Percentiles rank a stretch among this genome's conserved stretches.
These are phyloP conservation scores for Drosophila azteca DNA, from an alignment of 1,140 invertebrate species.

Conservation along the genomic window DNA sequence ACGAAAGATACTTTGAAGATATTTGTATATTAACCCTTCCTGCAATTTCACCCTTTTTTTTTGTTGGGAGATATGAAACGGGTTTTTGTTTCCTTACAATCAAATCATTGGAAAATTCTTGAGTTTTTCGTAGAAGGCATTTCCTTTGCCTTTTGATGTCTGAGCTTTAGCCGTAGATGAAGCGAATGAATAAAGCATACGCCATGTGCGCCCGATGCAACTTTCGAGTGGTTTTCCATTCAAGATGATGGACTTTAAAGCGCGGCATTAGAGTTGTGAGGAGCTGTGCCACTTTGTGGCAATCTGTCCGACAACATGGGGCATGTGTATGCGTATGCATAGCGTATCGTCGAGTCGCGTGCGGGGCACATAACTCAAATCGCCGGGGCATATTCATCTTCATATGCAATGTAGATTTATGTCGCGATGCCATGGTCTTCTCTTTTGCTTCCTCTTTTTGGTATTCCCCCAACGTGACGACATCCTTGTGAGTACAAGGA, in stretches of 20 bases:
- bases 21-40: slow-evolving; percentile 20
- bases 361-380: slow-evolving; percentile 37
- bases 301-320: slow-evolving; percentile 40
- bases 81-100: slow-evolving; percentile 3
- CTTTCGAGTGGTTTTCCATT: neutral
- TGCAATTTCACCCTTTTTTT: slow-evolving; percentile 11
- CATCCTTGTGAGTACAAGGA: neutral
- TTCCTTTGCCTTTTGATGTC: slow-evolving; percentile 37
- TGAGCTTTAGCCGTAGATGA: neutral
- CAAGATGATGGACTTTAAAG: slow-evolving; percentile 18
- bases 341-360: neutral
- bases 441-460: slow-evolving; percentile 9
- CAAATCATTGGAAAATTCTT: slow-evolving; percentile 27
- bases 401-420: slow-evolving; percentile 50
- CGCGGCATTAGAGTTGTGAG: neutral
- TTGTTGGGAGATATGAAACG: slow-evolving; percentile 8
- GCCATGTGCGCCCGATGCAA: slow-evolving; percentile 20
- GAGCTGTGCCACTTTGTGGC: slow-evolving; percentile 26
- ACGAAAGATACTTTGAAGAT: slow-evolving; percentile 39
- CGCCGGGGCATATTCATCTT: slow-evolving; percentile 15
- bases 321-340: slow-evolving; percentile 61
- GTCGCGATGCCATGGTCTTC: slow-evolving; percentile 3
- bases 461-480: slow-evolving; percentile 34
- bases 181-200: slow-evolving; percentile 18
- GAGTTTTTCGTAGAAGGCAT: slow-evolving; percentile 7